These are phyloP conservation scores for Idris sp. DNA, from an alignment of 1,140 invertebrate species.

Conservation along the genomic window DNA sequence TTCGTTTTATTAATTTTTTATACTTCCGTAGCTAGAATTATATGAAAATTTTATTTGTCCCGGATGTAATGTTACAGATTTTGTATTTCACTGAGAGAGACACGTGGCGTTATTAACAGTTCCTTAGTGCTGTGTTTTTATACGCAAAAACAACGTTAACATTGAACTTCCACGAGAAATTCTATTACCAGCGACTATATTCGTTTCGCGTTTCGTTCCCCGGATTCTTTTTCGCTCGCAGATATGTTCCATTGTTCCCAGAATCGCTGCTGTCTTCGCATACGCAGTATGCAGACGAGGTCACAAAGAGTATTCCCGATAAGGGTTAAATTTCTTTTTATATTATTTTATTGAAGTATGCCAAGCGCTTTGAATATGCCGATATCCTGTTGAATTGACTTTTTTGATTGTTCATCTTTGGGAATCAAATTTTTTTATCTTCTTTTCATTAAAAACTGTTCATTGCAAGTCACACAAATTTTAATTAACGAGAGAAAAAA, in stretches of 20 bases:
- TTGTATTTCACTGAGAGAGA: constrained; percentile 30
- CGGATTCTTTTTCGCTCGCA: constrained; percentile 56
- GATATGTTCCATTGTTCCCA: constrained; percentile 65
- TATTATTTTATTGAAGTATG: constrained; percentile 24
- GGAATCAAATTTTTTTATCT: no score
- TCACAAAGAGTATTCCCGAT: constrained; percentile 58
- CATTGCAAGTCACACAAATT: no score
- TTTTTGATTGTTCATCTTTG: no score
- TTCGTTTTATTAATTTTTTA: constrained; percentile 30
- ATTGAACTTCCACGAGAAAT: constrained; percentile 39
- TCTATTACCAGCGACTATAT: constrained; percentile 34
- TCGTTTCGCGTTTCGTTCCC: constrained; percentile 56
- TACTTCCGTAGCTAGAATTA: constrained; percentile 30
- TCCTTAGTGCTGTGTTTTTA: constrained; percentile 37
- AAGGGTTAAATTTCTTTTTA: constrained; percentile 48
- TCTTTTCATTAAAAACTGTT: no score
- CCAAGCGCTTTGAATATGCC: constrained; percentile 46
- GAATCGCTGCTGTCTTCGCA: constrained; percentile 63
- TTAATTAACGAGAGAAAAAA: no score
- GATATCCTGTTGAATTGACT: background rate
- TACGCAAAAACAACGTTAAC: constrained; percentile 25
- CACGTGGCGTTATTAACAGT: constrained; percentile 32
- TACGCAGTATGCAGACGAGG: constrained; percentile 63
- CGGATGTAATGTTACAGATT: constrained; percentile 14
- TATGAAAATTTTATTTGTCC: constrained; percentile 19